Conservation (phyloP, 2,113 vertebrate species). For the Typhlomys cinereus region DNA sequence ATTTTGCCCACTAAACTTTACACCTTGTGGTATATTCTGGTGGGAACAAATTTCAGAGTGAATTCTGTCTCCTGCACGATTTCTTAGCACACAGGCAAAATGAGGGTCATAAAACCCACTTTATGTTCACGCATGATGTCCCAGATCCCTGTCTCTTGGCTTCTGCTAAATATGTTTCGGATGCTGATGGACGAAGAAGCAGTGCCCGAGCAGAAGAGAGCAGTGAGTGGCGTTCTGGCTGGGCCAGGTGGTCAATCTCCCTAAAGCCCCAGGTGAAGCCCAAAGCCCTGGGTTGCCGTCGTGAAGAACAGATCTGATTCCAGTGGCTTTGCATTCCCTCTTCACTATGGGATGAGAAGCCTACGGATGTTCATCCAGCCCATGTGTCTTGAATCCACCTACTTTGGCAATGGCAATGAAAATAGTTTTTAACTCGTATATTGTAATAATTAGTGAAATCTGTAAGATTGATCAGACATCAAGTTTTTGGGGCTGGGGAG, state of each 20-base stretch:
- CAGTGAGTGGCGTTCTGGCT: neutral
- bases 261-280: accelerated
- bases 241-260: neutral
- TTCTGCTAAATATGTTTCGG: neutral
- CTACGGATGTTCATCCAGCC: neutral
- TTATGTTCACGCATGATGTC: neutral
- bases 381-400: neutral
- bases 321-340: accelerated
- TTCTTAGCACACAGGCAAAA: neutral
- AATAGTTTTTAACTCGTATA: conserved; percentile 2
- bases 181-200: neutral
- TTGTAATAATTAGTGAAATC: conserved; percentile 15
- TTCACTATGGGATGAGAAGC: neutral
- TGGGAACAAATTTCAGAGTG: neutral
- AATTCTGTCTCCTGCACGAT: neutral
- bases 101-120: neutral
- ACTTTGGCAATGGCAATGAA: conserved; percentile 1
- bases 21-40: neutral
- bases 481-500: neutral
- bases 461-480: neutral
- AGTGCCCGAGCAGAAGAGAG: neutral
- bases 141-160: neutral
- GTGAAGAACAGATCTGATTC: neutral
- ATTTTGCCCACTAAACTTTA: neutral
- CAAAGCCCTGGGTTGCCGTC: neutral